These are phyloP conservation scores for Cydia pomonella DNA, from an alignment of 1,140 invertebrate species.

Conservation along the genomic window DNA sequence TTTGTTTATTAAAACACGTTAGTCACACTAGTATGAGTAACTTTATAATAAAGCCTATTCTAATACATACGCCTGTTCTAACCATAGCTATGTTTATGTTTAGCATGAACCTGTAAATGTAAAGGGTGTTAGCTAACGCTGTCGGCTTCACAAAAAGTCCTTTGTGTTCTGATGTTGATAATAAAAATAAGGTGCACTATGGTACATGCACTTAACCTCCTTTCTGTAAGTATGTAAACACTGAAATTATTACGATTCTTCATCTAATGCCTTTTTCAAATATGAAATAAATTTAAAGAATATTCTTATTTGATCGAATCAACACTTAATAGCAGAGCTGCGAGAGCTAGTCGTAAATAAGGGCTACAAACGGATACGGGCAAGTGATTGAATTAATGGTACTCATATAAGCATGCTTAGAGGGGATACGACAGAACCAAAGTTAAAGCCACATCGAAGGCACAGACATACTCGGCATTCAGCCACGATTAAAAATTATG, in stretches of 20 bases:
- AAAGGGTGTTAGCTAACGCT: slow-evolving; percentile 7
- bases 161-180: slow-evolving; percentile 7
- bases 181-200: neutral
- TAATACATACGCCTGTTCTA: slow-evolving; percentile 15
- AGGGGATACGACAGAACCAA: slow-evolving; percentile 1
- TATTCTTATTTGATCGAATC: neutral
- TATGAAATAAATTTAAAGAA: neutral
- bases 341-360: slow-evolving; percentile 4
- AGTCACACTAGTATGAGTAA: slow-evolving; percentile 3
- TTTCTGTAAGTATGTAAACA: neutral
- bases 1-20: no score
- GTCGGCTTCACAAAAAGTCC: slow-evolving; percentile 7
- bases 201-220: neutral
- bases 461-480: no score
- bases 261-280: neutral
- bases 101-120: slow-evolving; percentile 31
- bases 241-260: neutral
- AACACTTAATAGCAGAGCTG: slow-evolving; percentile 1
- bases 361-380: slow-evolving; percentile 57
- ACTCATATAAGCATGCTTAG: slow-evolving; percentile 12
- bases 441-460: no score
- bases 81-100: slow-evolving; percentile 17
- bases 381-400: slow-evolving; percentile 61
- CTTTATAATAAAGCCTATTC: slow-evolving; percentile 5
- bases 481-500: no score